These are phyloP conservation scores for Ectemnius lituratus DNA, from an alignment of 2,888 invertebrate species.

Conservation along the genomic window DNA sequence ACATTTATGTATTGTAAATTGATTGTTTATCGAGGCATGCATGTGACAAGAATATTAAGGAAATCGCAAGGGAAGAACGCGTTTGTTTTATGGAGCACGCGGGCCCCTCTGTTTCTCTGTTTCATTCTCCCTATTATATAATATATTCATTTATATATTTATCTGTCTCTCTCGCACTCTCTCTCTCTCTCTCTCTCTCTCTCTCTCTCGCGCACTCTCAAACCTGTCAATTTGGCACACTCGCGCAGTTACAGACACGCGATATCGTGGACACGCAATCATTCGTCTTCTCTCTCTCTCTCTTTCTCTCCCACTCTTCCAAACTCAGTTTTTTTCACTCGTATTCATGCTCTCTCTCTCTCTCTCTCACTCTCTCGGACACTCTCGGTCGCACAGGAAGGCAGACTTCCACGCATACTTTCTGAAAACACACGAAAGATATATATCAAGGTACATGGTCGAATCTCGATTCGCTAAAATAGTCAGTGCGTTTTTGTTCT, in stretches of 20 bases:
- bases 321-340: background rate
- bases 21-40: no score
- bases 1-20: no score
- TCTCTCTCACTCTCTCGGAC: conserved; percentile 21
- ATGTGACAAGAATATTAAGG: no score
- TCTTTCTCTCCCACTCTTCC: conserved; percentile 1
- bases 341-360: conserved; percentile 13
- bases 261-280: background rate
- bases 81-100: conserved; percentile 34
- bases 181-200: conserved; percentile 11
- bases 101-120: conserved; percentile 22
- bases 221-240: conserved; percentile 38
- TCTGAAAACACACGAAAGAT: conserved; percentile 47
- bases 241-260: conserved; percentile 24
- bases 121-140: conserved; percentile 24
- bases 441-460: conserved; percentile 66
- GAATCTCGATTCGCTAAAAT: conserved; percentile 66
- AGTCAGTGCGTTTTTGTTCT: conserved; percentile 70
- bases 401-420: conserved; percentile 14
- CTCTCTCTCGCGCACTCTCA: background rate
- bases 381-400: conserved; percentile 9
- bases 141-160: conserved; percentile 28
- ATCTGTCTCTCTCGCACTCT: conserved; percentile 20
- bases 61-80: conserved; percentile 32
- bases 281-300: background rate